Evolutionary conservation across 1,140 invertebrate species (phyloP), one percentile per base, ranked within the genome.

Genomic region (Aradophagus sp.): DNA sequence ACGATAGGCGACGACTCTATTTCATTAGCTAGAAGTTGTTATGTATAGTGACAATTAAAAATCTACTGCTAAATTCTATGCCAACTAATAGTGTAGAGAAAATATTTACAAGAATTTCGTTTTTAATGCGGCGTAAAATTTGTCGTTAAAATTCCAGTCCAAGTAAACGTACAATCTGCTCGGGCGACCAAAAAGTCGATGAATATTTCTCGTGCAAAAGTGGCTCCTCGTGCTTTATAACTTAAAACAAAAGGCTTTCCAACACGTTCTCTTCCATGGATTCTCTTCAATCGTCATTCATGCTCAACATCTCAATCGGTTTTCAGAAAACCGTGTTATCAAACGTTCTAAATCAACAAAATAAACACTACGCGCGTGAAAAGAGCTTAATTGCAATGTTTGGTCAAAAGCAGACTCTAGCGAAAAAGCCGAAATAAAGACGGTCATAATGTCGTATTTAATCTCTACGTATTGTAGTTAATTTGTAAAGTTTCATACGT

Each of bases 401-500:
- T 41, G 29, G 48, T 56, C 1, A 36, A 39, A 66, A 68, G 68
- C 74, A 77, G 34, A 73, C 74, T 74, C 73, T 73, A 80, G 76
- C 76, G 45, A 81, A 79, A 26, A 82, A 81, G 77, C 74, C 38
- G 45, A 70, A 75, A 79, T 50, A 74, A 82, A 77, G 69, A 36
- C 29, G 41, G 27, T 42, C 14, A 62, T 53, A 53, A 65, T 52
- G 34, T 66, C 48, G 48, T 39, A 45, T 59, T 67, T 75, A 77
- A 73, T 45, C 48, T 71, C 71, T 80, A 68, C 58, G 42, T 50
- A 74, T 63, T 76, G 63, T 79, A 76, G 68, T 53, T 58, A 72
- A n/a, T 74, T 63, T 68, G 63, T 69, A 59, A 58, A 47, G 71
- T 78, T 75, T 69, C 67, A 84, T 86, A 86, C 83, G 74, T 86